Conservation (phyloP, 2,113 vertebrate species). For the Ochotona princeps region DNA sequence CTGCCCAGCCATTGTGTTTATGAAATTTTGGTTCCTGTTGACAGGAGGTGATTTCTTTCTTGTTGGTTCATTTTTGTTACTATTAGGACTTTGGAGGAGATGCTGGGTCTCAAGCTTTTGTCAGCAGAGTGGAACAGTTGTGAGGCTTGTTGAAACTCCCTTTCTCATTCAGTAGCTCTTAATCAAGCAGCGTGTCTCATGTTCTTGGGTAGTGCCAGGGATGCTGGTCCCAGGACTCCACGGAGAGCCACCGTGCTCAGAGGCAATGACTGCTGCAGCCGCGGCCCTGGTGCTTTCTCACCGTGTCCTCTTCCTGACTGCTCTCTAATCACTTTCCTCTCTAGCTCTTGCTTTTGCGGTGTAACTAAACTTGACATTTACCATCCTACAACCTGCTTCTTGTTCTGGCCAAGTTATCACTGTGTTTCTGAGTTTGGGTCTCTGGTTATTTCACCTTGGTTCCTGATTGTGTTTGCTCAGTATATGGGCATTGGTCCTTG, state of each 20-base stretch:
- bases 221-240: not conserved
- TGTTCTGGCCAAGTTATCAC: not conserved
- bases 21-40: slow-evolving; percentile 7
- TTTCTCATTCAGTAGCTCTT: slow-evolving; percentile 21
- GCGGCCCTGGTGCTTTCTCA: not conserved
- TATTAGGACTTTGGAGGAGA: slow-evolving; percentile 6
- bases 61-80: not conserved
- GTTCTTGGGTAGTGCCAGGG: not conserved
- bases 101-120: not conserved
- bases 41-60: not conserved
- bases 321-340: not conserved
- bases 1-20: not conserved
- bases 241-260: not conserved
- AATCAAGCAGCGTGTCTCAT: slow-evolving; percentile 8
- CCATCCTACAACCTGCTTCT: not conserved
- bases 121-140: not conserved
- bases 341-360: slow-evolving; percentile 2
- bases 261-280: not conserved
- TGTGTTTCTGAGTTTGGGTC: slow-evolving; percentile 3
- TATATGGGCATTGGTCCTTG: not conserved
- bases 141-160: not conserved
- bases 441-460: not conserved
- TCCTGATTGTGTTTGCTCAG: not conserved
- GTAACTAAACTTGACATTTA: not conserved
- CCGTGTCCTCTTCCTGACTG: not conserved